Conservation (phyloP, 2,797 vertebrate species). For the Hemibagrus guttatus region DNA sequence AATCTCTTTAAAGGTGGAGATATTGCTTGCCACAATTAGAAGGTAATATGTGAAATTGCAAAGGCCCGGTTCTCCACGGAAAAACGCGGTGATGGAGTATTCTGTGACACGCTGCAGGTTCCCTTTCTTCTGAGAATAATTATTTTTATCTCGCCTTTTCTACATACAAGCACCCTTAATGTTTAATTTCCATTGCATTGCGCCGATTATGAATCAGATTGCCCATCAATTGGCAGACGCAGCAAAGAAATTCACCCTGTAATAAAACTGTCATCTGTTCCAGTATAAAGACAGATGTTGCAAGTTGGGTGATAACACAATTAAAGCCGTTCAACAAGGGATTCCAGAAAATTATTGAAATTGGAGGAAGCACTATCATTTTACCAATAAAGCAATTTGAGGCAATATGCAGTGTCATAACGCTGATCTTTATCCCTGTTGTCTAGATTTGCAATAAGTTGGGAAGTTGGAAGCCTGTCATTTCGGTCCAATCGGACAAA, state of each 20-base stretch:
- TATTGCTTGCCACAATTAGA: conserved; percentile 60
- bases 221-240: conserved; percentile 84
- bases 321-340: conserved; percentile 85
- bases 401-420: conserved; percentile 84
- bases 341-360: conserved; percentile 88
- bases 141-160: conserved; percentile 66
- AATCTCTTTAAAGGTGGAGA: conserved; percentile 52
- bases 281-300: conserved; percentile 88
- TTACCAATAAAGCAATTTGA: conserved; percentile 87
- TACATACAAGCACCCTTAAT: conserved; percentile 70
- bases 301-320: conserved; percentile 88
- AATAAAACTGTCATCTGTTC: conserved; percentile 90
- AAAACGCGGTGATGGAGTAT: conserved; percentile 59
- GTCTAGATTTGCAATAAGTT: conserved; percentile 79
- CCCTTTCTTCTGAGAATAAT: conserved; percentile 68
- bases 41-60: conserved; percentile 60
- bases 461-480: conserved; percentile 66
- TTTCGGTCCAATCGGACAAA: conserved; percentile 68
- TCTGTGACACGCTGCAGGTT: conserved; percentile 54
- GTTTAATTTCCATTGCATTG: conserved; percentile 83
- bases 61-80: conserved; percentile 44
- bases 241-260: conserved; percentile 82
- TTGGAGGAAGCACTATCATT: conserved; percentile 86
- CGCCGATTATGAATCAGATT: conserved; percentile 85
- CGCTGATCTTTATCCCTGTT: conserved; percentile 78